A percentile compares a stretch with the other conserved stretches of the same genome.
These are phyloP conservation scores for Xylota sylvarum DNA, from an alignment of 2,888 invertebrate species.

Conservation along the genomic window DNA sequence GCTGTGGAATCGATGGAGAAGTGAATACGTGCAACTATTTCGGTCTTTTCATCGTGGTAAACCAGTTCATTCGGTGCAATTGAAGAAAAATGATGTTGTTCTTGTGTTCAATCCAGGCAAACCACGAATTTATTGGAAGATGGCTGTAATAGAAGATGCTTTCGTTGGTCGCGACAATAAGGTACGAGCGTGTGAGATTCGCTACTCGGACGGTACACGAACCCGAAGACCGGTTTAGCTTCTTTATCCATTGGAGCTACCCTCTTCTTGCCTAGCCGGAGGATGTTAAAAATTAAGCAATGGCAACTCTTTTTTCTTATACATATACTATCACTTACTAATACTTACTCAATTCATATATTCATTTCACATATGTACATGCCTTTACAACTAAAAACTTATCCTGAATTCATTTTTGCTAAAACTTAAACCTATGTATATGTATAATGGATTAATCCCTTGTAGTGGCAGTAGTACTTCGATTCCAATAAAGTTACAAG, in stretches of 20 bases:
- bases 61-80: neutral
- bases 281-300: conserved; percentile 2
- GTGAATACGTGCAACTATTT: neutral
- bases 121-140: no score
- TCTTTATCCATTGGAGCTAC: neutral
- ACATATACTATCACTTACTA: no score
- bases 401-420: no score
- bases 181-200: conserved; percentile 5
- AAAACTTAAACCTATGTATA: no score
- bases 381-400: no score
- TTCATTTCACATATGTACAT: no score
- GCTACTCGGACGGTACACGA: neutral
- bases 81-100: neutral
- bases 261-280: neutral
- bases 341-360: no score
- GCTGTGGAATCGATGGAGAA: neutral
- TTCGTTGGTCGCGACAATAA: neutral
- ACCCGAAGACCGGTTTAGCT: neutral
- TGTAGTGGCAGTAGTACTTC: no score
- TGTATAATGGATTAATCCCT: no score
- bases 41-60: neutral
- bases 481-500: no score
- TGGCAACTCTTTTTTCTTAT: no score
- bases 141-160: neutral
- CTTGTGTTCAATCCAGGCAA: neutral